Conservation (phyloP, 2,113 vertebrate species). For the Halcyon malimbica region DNA sequence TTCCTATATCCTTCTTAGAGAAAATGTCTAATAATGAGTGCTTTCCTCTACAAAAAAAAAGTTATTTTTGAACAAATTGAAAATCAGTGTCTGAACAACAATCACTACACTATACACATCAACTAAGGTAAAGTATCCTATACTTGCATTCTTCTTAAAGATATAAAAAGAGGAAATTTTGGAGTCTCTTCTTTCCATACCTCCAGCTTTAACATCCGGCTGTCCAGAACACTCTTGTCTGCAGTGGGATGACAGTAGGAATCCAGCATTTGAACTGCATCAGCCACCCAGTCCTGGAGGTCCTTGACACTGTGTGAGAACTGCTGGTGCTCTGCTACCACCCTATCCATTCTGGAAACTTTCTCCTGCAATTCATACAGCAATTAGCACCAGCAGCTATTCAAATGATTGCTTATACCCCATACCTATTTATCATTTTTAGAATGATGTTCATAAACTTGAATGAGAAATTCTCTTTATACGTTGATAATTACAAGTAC, state of each 20-base stretch:
- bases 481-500: background rate
- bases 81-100: background rate
- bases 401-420: background rate
- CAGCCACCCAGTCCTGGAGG: conserved; percentile 92
- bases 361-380: conserved; percentile 85
- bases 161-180: background rate
- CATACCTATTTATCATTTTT: background rate
- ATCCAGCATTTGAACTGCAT: conserved; percentile 85
- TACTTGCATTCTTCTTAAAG: background rate
- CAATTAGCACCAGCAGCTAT: background rate
- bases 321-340: conserved; percentile 91
- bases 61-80: background rate
- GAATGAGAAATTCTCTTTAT: background rate
- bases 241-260: conserved; percentile 87
- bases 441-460: background rate
- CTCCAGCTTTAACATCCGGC: conserved; percentile 93
- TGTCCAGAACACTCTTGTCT: conserved; percentile 90
- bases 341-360: conserved; percentile 89
- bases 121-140: background rate
- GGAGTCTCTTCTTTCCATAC: conserved; percentile 65
- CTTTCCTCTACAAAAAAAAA: background rate
- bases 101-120: background rate
- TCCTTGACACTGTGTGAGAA: conserved; percentile 89
- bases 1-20: background rate
- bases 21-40: background rate